Conservation (phyloP, 2,888 invertebrate species). For the Drosophila nr. perissopoda region DNA sequence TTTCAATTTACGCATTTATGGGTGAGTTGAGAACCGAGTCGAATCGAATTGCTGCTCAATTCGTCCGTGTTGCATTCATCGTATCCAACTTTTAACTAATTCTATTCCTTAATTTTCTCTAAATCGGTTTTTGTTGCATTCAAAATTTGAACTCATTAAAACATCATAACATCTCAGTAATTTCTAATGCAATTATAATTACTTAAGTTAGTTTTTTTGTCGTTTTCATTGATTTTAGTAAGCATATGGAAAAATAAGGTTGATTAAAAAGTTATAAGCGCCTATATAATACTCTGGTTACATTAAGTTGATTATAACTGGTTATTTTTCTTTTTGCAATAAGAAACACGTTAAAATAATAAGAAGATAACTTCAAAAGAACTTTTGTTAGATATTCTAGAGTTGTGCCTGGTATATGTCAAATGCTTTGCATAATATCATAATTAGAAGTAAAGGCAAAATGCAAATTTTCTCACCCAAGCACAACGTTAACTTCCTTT, state of each 20-base stretch:
- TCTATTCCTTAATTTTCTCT: not conserved
- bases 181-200: not conserved
- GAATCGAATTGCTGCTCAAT: conserved; percentile 26
- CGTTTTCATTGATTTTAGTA: not conserved
- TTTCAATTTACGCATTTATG: conserved; percentile 84
- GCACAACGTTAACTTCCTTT: conserved; percentile 59
- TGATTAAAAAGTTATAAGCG: not conserved
- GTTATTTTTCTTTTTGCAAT: not conserved
- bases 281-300: not conserved
- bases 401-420: conserved; percentile 18
- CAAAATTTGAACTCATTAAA: not conserved
- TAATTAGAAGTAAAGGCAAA: conserved; percentile 56
- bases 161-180: not conserved
- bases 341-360: not conserved
- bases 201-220: not conserved
- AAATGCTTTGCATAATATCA: conserved; percentile 45
- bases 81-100: not conserved
- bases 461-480: conserved; percentile 61
- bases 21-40: conserved; percentile 78
- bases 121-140: not conserved
- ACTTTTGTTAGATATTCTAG: not conserved
- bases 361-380: not conserved
- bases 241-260: not conserved
- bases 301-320: not conserved
- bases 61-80: conserved; percentile 6